phyloP scores from a whole-genome alignment of 2,888 invertebrate species.

The Drosophila mettleri region DNA sequence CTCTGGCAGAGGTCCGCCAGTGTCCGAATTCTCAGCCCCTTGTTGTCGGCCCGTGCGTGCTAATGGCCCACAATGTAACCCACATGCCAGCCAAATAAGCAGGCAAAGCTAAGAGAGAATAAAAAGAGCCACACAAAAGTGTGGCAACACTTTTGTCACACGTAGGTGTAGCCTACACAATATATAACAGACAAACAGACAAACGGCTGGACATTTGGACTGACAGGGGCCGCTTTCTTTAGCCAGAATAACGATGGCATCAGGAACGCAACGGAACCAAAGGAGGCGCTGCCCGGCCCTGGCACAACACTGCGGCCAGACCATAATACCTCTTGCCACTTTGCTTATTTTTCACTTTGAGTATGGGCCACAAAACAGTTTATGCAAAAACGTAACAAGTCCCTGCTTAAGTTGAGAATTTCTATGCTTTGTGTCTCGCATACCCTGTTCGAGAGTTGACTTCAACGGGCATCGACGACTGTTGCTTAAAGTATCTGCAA shows the following conservation, averaged over 20 bases:
- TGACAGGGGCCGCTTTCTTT: constrained; percentile 70
- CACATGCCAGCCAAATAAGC: constrained; percentile 59
- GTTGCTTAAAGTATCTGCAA: neutral
- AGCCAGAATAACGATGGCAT: constrained; percentile 75
- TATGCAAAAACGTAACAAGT: constrained; percentile 73
- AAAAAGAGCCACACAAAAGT: constrained; percentile 65
- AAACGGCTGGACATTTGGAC: constrained; percentile 14
- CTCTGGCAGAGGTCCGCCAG: constrained; percentile 1
- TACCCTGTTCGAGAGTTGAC: neutral
- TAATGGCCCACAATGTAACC: constrained; percentile 77
- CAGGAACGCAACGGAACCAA: constrained; percentile 51
- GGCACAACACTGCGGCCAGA: neutral
- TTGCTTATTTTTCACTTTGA: constrained; percentile 71
- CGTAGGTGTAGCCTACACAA: constrained; percentile 76
- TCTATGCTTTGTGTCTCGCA: constrained; percentile 12
- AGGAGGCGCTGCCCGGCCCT: constrained; percentile 5
- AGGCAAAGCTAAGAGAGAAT: neutral
- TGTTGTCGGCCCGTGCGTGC: constrained; percentile 66
- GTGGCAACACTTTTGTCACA: constrained; percentile 79
- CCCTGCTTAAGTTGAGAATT: constrained; percentile 32
- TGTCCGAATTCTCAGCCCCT: constrained; percentile 19
- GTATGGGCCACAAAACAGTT: constrained; percentile 62
- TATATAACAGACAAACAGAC: constrained; percentile 55
- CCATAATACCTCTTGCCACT: constrained; percentile 43
- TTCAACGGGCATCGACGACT: neutral